Conservation (phyloP, 2,113 vertebrate genomes). For the Clarias macrocephalus region DNA sequence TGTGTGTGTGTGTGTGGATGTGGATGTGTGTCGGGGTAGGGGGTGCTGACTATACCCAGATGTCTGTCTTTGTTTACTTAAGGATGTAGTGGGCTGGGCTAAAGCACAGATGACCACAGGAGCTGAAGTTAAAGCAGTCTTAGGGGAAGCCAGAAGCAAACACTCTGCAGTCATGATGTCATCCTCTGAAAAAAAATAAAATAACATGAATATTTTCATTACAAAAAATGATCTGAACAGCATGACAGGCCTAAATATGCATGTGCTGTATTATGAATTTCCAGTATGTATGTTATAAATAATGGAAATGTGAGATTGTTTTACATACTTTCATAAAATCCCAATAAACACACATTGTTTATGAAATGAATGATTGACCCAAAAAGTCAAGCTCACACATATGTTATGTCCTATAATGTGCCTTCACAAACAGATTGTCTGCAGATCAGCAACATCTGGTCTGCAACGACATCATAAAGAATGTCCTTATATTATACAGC, state of each 20-base stretch:
- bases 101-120: constrained; percentile 29
- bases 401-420: neutral
- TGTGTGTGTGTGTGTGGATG: constrained; percentile 14
- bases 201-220: neutral
- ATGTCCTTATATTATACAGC: neutral
- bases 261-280: neutral
- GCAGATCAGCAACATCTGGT: neutral
- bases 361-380: neutral
- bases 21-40: neutral
- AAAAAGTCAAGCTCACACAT: neutral
- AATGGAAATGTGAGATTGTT: neutral
- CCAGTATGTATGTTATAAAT: neutral
- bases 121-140: constrained; percentile 21
- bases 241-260: neutral
- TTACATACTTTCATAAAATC: neutral
- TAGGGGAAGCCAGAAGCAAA: constrained; percentile 23
- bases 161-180: neutral
- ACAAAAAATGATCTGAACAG: neutral
- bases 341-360: neutral
- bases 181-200: neutral
- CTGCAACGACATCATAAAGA: neutral
- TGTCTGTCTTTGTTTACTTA: constrained; percentile 44
- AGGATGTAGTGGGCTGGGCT: constrained; percentile 46
- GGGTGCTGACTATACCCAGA: constrained; percentile 41
- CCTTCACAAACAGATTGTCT: neutral